phyloP scores from a whole-genome alignment of 2,888 invertebrate genomes.

The Candidula unifasciata region DNA sequence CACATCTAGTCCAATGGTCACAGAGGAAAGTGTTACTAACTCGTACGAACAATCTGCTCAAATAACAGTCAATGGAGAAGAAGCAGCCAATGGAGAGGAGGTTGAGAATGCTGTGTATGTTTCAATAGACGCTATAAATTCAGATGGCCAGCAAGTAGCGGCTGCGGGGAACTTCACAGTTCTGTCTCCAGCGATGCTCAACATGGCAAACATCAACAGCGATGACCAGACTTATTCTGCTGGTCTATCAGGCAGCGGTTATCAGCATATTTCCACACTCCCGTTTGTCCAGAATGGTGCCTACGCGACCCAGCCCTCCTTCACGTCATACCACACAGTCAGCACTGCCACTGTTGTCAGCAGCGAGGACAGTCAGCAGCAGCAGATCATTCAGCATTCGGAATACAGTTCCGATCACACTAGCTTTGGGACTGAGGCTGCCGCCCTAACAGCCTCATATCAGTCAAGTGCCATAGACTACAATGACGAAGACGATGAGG shows the following conservation, averaged over 20 bases:
- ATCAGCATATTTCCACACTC: slow-evolving; percentile 50
- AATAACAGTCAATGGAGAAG: slow-evolving; percentile 32
- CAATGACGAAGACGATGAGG: slow-evolving; percentile 35
- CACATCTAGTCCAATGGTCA: slow-evolving; percentile 22
- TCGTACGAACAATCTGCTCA: slow-evolving; percentile 40
- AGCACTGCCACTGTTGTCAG: slow-evolving; percentile 9
- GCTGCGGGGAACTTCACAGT: slow-evolving; percentile 36
- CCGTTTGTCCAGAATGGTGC: slow-evolving; percentile 51
- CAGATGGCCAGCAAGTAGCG: slow-evolving; percentile 24
- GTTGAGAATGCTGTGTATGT: slow-evolving; percentile 40
- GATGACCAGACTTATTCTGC: slow-evolving; percentile 42
- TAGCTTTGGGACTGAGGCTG: slow-evolving; percentile 32
- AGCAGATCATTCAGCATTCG: slow-evolving; percentile 41
- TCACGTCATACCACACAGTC: slow-evolving; percentile 21
- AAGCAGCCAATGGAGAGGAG: slow-evolving; percentile 17
- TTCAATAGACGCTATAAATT: slow-evolving; percentile 34
- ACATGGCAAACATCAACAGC: slow-evolving; percentile 19
- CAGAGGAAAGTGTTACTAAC: slow-evolving; percentile 34
- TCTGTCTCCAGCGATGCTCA: slow-evolving; percentile 46
- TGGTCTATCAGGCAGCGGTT: slow-evolving; percentile 16
- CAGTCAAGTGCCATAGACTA: slow-evolving; percentile 47
- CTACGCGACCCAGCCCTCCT: slow-evolving; percentile 39
- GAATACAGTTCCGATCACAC: slow-evolving; percentile 46
- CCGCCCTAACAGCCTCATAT: slow-evolving; percentile 13
- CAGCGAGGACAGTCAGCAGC: slow-evolving; percentile 34